Conservation (phyloP, 2,797 vertebrate genomes). For the Rhadinocentrus ornatus region DNA sequence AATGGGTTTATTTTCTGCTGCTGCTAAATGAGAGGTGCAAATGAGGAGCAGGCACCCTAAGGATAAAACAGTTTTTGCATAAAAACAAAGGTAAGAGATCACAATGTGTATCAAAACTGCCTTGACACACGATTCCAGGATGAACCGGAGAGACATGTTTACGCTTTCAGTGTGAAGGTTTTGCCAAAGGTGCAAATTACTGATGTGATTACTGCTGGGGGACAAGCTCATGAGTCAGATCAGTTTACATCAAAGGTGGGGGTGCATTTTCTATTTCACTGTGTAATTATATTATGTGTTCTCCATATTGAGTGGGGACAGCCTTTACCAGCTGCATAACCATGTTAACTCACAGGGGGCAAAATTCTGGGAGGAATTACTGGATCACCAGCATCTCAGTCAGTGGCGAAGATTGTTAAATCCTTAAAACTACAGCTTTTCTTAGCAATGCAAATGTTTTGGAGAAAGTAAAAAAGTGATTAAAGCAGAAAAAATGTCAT, state of each 20-base stretch:
- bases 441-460: neutral
- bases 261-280: slow-evolving; percentile 59
- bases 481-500: too few species aligned
- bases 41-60: slow-evolving; percentile 44
- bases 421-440: too few species aligned
- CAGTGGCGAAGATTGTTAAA: neutral
- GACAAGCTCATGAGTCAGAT: slow-evolving; percentile 69
- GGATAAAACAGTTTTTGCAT: slow-evolving; percentile 45
- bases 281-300: slow-evolving; percentile 69
- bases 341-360: slow-evolving; percentile 46
- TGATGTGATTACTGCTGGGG: slow-evolving; percentile 63
- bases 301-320: slow-evolving; percentile 60
- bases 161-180: slow-evolving; percentile 34
- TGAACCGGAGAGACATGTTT: slow-evolving; percentile 16
- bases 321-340: slow-evolving; percentile 51
- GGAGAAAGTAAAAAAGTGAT: neutral
- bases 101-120: slow-evolving; percentile 33
- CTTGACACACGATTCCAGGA: slow-evolving; percentile 7
- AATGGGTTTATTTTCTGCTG: slow-evolving; percentile 49
- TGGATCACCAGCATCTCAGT: neutral
- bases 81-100: slow-evolving; percentile 30
- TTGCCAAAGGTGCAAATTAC: slow-evolving; percentile 65
- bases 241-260: slow-evolving; percentile 57
- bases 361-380: slow-evolving; percentile 45
- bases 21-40: slow-evolving; percentile 52